Conservation (phyloP, 2,797 vertebrate species). For the Helostoma temminkii region DNA sequence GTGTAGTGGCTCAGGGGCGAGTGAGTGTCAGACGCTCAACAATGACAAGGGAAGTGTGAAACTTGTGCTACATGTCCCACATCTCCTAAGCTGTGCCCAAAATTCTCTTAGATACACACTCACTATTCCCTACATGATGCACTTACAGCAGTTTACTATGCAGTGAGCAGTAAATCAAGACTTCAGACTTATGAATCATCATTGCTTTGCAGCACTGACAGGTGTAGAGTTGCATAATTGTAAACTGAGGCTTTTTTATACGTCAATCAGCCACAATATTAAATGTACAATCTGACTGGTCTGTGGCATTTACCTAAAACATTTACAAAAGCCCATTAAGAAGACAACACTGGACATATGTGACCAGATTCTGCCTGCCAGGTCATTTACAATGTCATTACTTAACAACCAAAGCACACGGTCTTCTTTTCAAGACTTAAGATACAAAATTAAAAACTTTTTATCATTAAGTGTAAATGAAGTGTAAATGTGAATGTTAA, state of each 20-base stretch:
- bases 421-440: no score
- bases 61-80: slow-evolving; percentile 7
- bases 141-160: neutral
- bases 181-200: neutral
- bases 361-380: no score
- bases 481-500: no score
- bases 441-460: no score
- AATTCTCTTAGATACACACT: neutral
- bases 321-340: no score
- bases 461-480: no score
- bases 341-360: no score
- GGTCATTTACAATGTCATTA: no score
- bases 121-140: neutral
- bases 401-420: no score
- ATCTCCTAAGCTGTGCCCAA: neutral
- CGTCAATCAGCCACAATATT: no score
- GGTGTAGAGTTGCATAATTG: neutral
- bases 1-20: slow-evolving; percentile 3
- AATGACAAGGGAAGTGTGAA: slow-evolving; percentile 34
- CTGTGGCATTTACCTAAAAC: no score
- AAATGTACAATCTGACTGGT: no score
- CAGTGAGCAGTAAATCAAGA: neutral
- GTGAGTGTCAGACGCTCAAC: slow-evolving; percentile 34
- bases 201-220: neutral
- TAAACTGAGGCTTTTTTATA: neutral